A percentile compares a stretch with the other conserved stretches of the same genome.
phyloP scores from a whole-genome alignment of 1,140 invertebrate species.

The Metaphire vulgaris region DNA sequence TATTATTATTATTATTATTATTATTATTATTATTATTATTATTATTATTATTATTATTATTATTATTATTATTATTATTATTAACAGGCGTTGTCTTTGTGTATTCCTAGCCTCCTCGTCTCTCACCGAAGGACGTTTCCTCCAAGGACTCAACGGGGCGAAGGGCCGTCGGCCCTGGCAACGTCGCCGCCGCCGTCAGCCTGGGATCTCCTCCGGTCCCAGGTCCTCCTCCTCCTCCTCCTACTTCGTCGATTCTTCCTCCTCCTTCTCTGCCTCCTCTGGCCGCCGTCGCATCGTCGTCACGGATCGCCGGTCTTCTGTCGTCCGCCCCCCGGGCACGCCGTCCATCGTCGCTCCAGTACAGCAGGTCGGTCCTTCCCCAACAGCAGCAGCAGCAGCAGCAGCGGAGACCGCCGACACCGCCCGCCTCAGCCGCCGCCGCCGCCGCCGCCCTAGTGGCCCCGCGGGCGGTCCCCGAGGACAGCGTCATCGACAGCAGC shows the following conservation, averaged over 20 bases:
- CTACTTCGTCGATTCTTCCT: background rate
- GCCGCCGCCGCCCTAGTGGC: slow-evolving; percentile 14
- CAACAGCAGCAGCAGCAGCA: background rate
- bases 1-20: too few relatives aligned
- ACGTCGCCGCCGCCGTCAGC: background rate
- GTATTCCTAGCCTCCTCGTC: slow-evolving; percentile 6
- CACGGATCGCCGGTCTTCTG: background rate
- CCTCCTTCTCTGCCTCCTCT: background rate
- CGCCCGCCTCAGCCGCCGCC: too few relatives aligned
- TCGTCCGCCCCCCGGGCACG: slow-evolving; percentile 4
- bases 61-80: too few relatives aligned
- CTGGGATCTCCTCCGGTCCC: background rate
- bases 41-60: too few relatives aligned
- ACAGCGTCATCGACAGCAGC: slow-evolving; percentile 31
- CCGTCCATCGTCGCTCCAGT: slow-evolving; percentile 19
- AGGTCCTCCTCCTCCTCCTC: background rate
- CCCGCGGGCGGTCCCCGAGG: slow-evolving; percentile 28
- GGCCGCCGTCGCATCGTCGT: background rate
- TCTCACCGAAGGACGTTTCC: slow-evolving; percentile 12
- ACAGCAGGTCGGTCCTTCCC: background rate
- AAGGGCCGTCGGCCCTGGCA: background rate
- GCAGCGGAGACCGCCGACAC: background rate
- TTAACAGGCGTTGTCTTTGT: too few relatives aligned
- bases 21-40: too few relatives aligned
- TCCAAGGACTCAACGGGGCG: background rate